Evolutionary conservation across 2,888 invertebrate species (phyloP).

Genomic region (Mimumesa dahlbomi): DNA sequence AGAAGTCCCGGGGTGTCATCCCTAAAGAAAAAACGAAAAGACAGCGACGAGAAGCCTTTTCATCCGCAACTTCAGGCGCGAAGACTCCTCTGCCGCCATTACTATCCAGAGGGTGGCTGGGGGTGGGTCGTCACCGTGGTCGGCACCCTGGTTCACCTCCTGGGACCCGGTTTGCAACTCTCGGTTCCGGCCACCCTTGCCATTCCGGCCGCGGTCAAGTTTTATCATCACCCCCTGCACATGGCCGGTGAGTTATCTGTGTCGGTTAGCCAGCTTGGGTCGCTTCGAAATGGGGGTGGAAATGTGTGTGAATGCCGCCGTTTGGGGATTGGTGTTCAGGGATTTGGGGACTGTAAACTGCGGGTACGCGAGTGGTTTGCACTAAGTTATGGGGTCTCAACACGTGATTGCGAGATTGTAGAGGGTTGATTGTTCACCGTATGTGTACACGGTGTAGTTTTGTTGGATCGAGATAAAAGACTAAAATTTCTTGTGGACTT

Average conservation of each 20-base stretch:
- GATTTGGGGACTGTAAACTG: no score
- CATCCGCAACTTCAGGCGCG: slow-evolving; percentile 82
- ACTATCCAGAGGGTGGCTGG: slow-evolving; percentile 94
- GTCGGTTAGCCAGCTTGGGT: no score
- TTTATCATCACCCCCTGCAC: slow-evolving; percentile 70
- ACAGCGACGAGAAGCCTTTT: slow-evolving; percentile 13
- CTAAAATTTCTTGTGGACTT: no score
- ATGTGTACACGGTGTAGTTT: no score
- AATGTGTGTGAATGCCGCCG: no score
- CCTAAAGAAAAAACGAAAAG: slow-evolving; percentile 66
- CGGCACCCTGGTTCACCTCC: slow-evolving; percentile 84
- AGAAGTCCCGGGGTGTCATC: slow-evolving; percentile 12
- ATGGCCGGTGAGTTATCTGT: slow-evolving; percentile 68
- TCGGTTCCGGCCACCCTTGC: slow-evolving; percentile 78
- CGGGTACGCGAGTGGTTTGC: no score
- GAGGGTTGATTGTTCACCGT: no score
- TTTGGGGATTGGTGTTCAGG: no score
- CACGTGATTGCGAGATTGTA: no score
- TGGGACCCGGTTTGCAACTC: slow-evolving; percentile 89
- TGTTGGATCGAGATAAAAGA: no score
- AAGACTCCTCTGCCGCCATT: slow-evolving; percentile 86
- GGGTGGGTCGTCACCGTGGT: slow-evolving; percentile 90
- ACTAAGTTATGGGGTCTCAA: no score
- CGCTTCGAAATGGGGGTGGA: no score
- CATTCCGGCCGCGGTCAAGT: slow-evolving; percentile 69